Conservation (phyloP, 1,140 invertebrate species). For the Drosophila gunungcola region DNA sequence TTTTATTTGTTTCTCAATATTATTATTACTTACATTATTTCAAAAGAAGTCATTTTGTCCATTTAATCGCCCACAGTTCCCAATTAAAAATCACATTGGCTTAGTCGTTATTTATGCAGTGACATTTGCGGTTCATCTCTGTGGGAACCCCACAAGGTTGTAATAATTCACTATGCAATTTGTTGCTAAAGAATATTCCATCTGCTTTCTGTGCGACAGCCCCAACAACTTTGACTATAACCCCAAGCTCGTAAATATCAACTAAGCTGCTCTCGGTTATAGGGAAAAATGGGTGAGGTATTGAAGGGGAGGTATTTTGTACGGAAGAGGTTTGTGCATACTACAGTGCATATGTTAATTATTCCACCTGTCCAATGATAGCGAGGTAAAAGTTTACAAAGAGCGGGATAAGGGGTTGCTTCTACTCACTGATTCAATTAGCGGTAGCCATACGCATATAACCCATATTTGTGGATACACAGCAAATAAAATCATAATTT, state of each 20-base stretch:
- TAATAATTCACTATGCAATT: slow-evolving; percentile 78
- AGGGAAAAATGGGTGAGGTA: background rate
- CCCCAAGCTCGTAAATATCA: slow-evolving; percentile 53
- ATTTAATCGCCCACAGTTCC: background rate
- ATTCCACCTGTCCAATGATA: slow-evolving; percentile 57
- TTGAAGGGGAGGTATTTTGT: background rate
- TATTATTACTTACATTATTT: no score
- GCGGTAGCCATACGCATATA: slow-evolving; percentile 63
- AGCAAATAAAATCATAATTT: background rate
- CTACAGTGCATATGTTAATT: slow-evolving; percentile 69
- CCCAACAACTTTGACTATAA: slow-evolving; percentile 40
- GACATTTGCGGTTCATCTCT: slow-evolving; percentile 47
- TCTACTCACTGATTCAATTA: slow-evolving; percentile 76
- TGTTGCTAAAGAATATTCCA: slow-evolving; percentile 57
- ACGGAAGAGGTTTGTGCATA: slow-evolving; percentile 14
- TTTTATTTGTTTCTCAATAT: no score
- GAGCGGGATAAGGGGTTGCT: slow-evolving; percentile 1
- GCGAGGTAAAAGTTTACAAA: slow-evolving; percentile 12
- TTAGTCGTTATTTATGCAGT: slow-evolving; percentile 35
- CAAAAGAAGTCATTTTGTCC: background rate
- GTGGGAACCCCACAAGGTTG: slow-evolving; percentile 58
- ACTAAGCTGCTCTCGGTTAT: slow-evolving; percentile 40
- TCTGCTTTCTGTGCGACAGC: slow-evolving; percentile 27
- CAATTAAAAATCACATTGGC: slow-evolving; percentile 28
- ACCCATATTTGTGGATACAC: slow-evolving; percentile 30